phyloP scores from a whole-genome alignment of 1,140 invertebrate genomes.

The Limonius californicus region DNA sequence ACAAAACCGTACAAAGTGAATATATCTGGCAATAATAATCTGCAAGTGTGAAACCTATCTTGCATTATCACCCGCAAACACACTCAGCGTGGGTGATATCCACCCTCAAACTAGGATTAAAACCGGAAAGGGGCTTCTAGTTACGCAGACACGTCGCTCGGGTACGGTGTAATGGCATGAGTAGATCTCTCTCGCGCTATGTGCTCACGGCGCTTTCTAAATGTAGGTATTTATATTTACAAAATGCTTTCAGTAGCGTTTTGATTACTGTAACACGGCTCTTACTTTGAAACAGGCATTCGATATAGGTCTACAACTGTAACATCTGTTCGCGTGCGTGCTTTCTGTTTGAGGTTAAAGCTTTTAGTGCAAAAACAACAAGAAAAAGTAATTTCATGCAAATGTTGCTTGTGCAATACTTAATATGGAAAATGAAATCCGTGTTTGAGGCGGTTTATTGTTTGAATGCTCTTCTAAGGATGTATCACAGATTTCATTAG shows the following conservation, averaged over 20 bases:
- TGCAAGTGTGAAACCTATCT: background rate
- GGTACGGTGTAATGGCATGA: background rate
- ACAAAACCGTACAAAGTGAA: background rate
- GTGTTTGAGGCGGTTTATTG: too few relatives aligned
- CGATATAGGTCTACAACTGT: too few relatives aligned
- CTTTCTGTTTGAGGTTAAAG: background rate
- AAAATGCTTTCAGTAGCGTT: background rate
- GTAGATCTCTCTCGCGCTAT: background rate
- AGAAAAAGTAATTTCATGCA: background rate
- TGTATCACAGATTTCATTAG: too few relatives aligned
- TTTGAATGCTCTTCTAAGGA: too few relatives aligned
- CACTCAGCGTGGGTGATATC: background rate
- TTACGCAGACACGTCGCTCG: background rate
- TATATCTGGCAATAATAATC: background rate
- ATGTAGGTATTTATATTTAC: background rate
- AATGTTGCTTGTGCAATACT: background rate
- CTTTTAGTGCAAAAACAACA: background rate
- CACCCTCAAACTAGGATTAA: background rate
- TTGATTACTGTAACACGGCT: background rate
- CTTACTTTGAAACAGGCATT: too few relatives aligned
- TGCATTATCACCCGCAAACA: background rate
- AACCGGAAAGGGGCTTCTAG: background rate
- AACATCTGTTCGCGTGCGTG: background rate
- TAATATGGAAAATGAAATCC: too few relatives aligned
- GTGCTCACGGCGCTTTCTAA: background rate